phyloP scores from a whole-genome alignment of 2,888 invertebrate genomes.

The Lasioglossum malachurum region DNA sequence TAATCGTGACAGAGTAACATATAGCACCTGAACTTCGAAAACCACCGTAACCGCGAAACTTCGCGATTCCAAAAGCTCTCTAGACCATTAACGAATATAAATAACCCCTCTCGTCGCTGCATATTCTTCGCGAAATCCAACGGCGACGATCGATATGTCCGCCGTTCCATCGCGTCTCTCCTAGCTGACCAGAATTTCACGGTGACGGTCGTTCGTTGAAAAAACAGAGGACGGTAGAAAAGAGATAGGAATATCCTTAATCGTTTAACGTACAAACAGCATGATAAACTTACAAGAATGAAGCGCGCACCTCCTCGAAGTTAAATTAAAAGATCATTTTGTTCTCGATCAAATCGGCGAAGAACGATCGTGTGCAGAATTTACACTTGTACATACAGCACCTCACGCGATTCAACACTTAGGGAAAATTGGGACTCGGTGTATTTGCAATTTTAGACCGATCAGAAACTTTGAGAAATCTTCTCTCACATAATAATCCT shows the following conservation, averaged over 20 bases:
- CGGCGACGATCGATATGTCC: not conserved
- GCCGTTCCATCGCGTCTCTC: slow-evolving; percentile 1
- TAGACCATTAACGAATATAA: slow-evolving; percentile 10
- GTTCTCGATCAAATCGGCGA: not conserved
- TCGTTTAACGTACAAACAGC: slow-evolving; percentile 24
- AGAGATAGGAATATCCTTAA: slow-evolving; percentile 11
- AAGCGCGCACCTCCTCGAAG: not conserved
- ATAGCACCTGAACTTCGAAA: slow-evolving; percentile 67
- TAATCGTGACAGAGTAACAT: slow-evolving; percentile 56
- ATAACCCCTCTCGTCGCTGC: slow-evolving; percentile 13
- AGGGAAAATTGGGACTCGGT: not conserved
- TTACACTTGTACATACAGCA: slow-evolving; percentile 57
- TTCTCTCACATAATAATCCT: not conserved
- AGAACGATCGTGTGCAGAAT: slow-evolving; percentile 42
- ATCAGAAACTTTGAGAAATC: not conserved
- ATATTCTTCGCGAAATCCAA: not conserved
- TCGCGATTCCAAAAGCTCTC: slow-evolving; percentile 24
- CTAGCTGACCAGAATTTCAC: slow-evolving; percentile 21
- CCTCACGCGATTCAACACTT: slow-evolving; percentile 41
- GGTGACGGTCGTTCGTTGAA: slow-evolving; percentile 23
- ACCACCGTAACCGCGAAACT: slow-evolving; percentile 58
- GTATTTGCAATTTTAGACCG: not conserved
- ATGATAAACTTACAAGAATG: not conserved
- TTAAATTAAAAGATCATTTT: not conserved
- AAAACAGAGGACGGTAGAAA: not conserved